Evolutionary conservation across 2,888 invertebrate species (phyloP), one percentile per base, ranked within the genome.

Genomic region (Rotaria sp.): DNA sequence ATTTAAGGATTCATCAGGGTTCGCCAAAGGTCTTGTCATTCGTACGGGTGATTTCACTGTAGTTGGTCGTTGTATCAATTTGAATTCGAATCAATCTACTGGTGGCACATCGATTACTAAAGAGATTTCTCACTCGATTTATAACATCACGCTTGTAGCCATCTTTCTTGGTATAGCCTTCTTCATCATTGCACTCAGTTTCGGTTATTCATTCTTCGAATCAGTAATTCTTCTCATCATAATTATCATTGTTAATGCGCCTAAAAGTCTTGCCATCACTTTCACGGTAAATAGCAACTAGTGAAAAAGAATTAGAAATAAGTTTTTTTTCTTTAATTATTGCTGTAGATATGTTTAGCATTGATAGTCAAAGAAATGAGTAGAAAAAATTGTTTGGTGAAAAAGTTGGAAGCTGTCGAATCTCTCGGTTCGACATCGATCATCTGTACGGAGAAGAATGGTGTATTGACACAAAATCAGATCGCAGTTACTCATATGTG

Each of bases 401-500:
- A 99, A 94, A 98, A 99, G 92, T 93, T 99, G 92, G 97, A 99
- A 93, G 98, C 98, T 90, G 98, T 99, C 50, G 98, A 99, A 93
- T 99, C 98, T 80, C 93, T 99, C 86, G 98, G 99, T 87, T 98
- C 97, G 84, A 99, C 98, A 24, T 97, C 97, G 87, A 98, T 97
- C 89, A 99, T 99, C 92, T 99, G 99, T 93, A 98, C 98, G n/a
- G 98, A 98, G 92, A 98, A 98, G 93, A 98, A 97, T 88, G 98
- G 98, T 88, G 99, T 97, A 24, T 93, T 97, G 87, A 99, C 98
- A 41, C 98, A 99, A 92, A 99, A 99, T 93, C 93, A 97, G 90
- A 98, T 98, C 98, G 98, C 98, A 50, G 97, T 98, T 87, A 97
- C 97, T 88, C 98, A 98, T 92, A 97, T 97, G 96, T 97, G 97